Base-by-base conservation (phyloP, 2,113 vertebrate species). In the Tursiops truncatus region DNA sequence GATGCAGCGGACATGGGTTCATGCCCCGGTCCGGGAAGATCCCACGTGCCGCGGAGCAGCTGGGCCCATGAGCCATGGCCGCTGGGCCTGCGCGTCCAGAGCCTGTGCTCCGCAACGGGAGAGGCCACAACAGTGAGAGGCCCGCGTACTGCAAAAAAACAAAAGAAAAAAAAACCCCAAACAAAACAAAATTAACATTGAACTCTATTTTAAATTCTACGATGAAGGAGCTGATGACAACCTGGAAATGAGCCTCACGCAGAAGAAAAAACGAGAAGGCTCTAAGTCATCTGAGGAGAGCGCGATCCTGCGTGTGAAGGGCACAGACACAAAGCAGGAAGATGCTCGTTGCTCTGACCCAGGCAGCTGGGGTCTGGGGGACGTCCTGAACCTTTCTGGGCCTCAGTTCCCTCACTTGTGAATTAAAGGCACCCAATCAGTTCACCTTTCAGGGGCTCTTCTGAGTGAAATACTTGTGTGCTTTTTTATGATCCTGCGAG, bases 231-330 rank as follows among this genome's bases (percentile, higher is more conserved):
- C 53, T 86, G 73, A 50, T 31, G 33, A 90, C 21, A 89, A 20
- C 80, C 80, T 73, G 31, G 28, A 25, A 36, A 60, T 56, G 20
- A 15, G 74, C 31, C 23, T 53, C 41, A 28, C 1, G 8, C 6
- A 17, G 18, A 28, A 53, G 28, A 25, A 80, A 31, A 80, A 25
- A n/a, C 33, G 17, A 44, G 53, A 36, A 20, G 21, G 12, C 31
- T 41, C 47, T 8, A 23, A 18, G 14, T 25, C 2, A 3, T 10
- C 13, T 0, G 0, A 4, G 53, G 26, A 56, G 68, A 60, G 5
- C 3, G 0, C 0, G 9, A 15, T 3, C 15, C 70, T 18, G 26
- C 4, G 60, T 8, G 1, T 4, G 60, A 58, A 38, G 60, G 56
- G 8, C 3, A 20, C 1, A 36, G 12, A 53, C 23, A 26, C 4